phyloP scores from a whole-genome alignment of 2,797 vertebrate species.

The Enteromius afrohamiltoni region DNA sequence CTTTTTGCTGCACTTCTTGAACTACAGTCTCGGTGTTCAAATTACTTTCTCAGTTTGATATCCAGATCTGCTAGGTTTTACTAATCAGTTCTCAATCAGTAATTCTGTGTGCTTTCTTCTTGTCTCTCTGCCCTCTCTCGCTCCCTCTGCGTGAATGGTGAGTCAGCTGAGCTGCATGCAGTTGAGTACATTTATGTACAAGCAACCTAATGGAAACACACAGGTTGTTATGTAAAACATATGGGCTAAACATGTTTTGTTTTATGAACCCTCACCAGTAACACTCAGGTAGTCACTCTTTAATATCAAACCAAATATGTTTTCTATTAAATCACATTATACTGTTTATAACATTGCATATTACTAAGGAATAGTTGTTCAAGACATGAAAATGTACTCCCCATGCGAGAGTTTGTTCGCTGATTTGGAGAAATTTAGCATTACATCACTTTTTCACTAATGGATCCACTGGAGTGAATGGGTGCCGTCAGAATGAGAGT shows the following conservation, averaged over 20 bases:
- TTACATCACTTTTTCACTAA: not conserved
- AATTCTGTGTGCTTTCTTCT: not conserved
- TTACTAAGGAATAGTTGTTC: not conserved
- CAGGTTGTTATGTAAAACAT: not conserved
- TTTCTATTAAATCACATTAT: not conserved
- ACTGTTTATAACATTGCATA: not conserved
- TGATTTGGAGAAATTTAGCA: not conserved
- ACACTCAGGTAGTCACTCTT: not conserved
- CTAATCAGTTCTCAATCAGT: constrained; percentile 17
- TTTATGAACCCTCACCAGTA: not conserved
- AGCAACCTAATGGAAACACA: not conserved
- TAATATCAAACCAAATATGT: not conserved
- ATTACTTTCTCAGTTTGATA: not conserved
- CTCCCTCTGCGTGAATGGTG: constrained; percentile 20
- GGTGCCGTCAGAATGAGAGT: not conserved
- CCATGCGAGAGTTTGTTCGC: not conserved
- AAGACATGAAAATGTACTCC: not conserved
- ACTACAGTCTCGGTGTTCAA: not conserved
- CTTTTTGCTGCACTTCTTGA: constrained; percentile 12
- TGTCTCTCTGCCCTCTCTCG: not conserved
- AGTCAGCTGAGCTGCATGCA: constrained; percentile 18
- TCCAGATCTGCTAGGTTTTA: constrained; percentile 5
- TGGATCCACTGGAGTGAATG: not conserved
- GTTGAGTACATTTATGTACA: constrained; percentile 24
- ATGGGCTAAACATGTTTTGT: not conserved